These are phyloP conservation scores for Beaufortia kweichowensis DNA, from an alignment of 2,113 vertebrate species.

Conservation along the genomic window DNA sequence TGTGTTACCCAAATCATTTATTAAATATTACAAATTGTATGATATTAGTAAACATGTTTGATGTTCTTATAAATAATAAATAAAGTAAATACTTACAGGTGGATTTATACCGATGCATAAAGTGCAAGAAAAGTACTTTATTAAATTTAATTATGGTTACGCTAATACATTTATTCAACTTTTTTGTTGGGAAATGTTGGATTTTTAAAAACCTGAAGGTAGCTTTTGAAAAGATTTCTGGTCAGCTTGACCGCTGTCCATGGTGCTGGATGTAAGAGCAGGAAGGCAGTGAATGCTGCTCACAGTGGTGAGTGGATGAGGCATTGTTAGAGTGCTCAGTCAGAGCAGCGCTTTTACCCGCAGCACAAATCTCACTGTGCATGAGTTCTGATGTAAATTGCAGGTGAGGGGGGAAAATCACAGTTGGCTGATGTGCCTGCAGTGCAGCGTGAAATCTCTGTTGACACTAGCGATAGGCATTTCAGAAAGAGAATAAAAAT, in stretches of 20 bases:
- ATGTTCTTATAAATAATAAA: no score
- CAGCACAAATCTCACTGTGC: slow-evolving; percentile 67
- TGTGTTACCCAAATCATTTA: no score
- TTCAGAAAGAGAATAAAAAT: slow-evolving; percentile 45
- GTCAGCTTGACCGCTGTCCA: neutral
- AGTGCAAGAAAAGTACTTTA: no score
- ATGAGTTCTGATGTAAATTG: slow-evolving; percentile 71
- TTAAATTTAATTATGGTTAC: no score
- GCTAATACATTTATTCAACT: no score
- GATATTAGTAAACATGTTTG: no score
- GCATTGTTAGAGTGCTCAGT: slow-evolving; percentile 2
- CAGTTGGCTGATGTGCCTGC: slow-evolving; percentile 64
- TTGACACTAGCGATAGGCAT: slow-evolving; percentile 68
- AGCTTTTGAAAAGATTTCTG: neutral
- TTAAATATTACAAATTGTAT: no score
- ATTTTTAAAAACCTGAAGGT: neutral
- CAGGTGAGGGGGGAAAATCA: slow-evolving; percentile 67
- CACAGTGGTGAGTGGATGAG: slow-evolving; percentile 5
- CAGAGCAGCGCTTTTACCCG: slow-evolving; percentile 33
- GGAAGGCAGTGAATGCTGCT: neutral
- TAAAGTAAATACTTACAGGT: no score
- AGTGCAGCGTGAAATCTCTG: slow-evolving; percentile 71
- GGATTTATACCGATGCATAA: no score
- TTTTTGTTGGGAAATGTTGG: neutral
- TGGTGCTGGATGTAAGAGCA: slow-evolving; percentile 15